Conservation (phyloP, 64 coral and sea anemone genomes). For the Hydrozoanthus tunicans region DNA sequence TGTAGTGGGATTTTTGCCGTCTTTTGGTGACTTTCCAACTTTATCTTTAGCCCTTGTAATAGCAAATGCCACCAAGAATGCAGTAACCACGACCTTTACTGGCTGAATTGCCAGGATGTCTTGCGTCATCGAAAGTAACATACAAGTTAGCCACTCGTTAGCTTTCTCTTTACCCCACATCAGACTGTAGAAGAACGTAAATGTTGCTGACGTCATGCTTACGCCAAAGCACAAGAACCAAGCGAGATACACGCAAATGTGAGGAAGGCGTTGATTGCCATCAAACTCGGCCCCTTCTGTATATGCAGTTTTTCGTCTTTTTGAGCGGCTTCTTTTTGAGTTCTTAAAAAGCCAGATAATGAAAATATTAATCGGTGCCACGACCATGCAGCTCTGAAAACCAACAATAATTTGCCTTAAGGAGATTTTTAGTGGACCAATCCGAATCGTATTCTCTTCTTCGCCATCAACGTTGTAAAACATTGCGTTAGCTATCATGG, state of each 20-base stretch:
- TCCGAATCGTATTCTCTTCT: neutral
- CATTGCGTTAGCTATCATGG: conserved; percentile 49
- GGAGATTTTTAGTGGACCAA: conserved; percentile 23
- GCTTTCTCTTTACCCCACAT: conserved; percentile 46
- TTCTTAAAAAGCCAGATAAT: conserved; percentile 32
- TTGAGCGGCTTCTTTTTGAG: neutral
- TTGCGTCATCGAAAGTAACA: conserved; percentile 6
- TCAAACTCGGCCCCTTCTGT: neutral
- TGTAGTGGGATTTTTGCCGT: neutral
- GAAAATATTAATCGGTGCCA: neutral
- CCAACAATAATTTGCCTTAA: conserved; percentile 12
- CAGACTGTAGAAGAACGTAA: conserved; percentile 46
- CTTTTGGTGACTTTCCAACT: neutral
- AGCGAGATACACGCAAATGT: conserved; percentile 49
- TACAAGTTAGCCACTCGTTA: conserved; percentile 24
- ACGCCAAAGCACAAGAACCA: conserved; percentile 46
- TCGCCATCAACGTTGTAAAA: conserved; percentile 17
- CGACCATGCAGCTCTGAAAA: neutral
- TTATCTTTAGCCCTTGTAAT: neutral
- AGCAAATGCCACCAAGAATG: conserved; percentile 21
- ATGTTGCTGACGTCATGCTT: neutral
- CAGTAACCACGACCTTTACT: conserved; percentile 18
- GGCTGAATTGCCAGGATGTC: conserved; percentile 46
- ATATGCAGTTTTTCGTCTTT: neutral
- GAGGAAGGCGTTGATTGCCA: neutral